phyloP scores from a whole-genome alignment of 1,140 invertebrate species.

The Zaprionus gabonicus region DNA sequence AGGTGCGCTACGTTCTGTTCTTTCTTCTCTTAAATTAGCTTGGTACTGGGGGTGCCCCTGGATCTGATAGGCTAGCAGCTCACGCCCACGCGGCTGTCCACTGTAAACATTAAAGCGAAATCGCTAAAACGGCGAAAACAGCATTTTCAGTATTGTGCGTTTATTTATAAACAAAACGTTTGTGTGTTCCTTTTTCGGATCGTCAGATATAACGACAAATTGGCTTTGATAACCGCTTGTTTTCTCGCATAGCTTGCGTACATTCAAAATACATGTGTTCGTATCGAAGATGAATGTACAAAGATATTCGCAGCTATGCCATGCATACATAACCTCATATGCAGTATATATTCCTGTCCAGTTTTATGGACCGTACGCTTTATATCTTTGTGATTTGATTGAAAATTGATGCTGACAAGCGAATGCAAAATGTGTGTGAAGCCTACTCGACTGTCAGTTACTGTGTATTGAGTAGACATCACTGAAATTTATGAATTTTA shows the following conservation, averaged over 20 bases:
- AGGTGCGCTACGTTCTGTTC: slow-evolving; percentile 48
- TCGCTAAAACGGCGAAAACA: slow-evolving; percentile 39
- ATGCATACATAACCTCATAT: neutral
- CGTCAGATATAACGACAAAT: slow-evolving; percentile 68
- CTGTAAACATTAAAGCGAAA: slow-evolving; percentile 33
- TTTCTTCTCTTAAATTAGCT: slow-evolving; percentile 31
- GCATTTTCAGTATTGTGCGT: slow-evolving; percentile 17
- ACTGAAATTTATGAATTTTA: too few relatives aligned
- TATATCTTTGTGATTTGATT: slow-evolving; percentile 5
- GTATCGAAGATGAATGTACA: neutral
- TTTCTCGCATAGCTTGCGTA: slow-evolving; percentile 1
- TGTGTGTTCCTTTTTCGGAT: slow-evolving; percentile 25
- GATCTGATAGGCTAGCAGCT: slow-evolving; percentile 35
- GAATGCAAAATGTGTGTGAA: neutral
- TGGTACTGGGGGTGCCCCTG: slow-evolving; percentile 36
- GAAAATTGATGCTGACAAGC: slow-evolving; percentile 1
- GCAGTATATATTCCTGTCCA: neutral
- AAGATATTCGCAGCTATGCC: neutral
- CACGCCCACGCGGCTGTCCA: slow-evolving; percentile 54
- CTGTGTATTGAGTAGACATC: neutral
- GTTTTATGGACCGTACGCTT: neutral
- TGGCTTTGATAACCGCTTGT: slow-evolving; percentile 43
- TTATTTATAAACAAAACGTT: slow-evolving; percentile 70
- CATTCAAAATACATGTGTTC: slow-evolving; percentile 1
- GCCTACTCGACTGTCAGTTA: neutral